These are phyloP conservation scores for Platycheirus albimanus DNA, from an alignment of 2,888 invertebrate species.

Conservation along the genomic window DNA sequence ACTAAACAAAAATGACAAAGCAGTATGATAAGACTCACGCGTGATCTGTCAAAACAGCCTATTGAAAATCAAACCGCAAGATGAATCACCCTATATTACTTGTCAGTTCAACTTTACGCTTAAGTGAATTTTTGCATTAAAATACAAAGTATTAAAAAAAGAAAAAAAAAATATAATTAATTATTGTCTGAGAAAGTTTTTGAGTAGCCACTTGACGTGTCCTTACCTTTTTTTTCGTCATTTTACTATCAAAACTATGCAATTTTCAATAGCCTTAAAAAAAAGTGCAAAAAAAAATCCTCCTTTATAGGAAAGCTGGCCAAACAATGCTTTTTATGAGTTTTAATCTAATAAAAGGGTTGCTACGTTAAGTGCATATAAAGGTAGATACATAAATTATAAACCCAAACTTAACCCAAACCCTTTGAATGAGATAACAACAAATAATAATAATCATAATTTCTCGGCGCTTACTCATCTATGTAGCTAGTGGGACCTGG, in stretches of 20 bases:
- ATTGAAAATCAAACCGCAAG: too few relatives aligned
- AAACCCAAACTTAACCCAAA: slow-evolving; percentile 26
- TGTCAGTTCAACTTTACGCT: too few relatives aligned
- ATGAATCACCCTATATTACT: too few relatives aligned
- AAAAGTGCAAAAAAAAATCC: slow-evolving; percentile 21
- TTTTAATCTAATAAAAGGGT: slow-evolving; percentile 49
- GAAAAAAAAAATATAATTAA: too few relatives aligned
- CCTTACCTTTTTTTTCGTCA: too few relatives aligned
- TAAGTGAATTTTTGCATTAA: too few relatives aligned
- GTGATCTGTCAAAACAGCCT: too few relatives aligned
- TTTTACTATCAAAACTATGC: background rate
- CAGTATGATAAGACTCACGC: too few relatives aligned
- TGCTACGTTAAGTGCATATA: slow-evolving; percentile 5
- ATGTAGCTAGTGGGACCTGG: background rate
- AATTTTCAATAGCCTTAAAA: background rate
- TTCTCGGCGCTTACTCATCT: slow-evolving; percentile 29
- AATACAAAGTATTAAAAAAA: too few relatives aligned
- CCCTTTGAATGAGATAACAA: slow-evolving; percentile 45
- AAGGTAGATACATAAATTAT: slow-evolving; percentile 33
- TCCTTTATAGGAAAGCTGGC: slow-evolving; percentile 25
- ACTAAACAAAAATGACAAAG: too few relatives aligned
- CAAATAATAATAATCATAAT: slow-evolving; percentile 55
- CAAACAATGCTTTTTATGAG: slow-evolving; percentile 31
- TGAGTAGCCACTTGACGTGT: too few relatives aligned
- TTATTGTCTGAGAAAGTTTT: too few relatives aligned